Evolutionary conservation across 2,113 vertebrate species (phyloP).

Genomic region (Trichomycterus rosablanca): DNA sequence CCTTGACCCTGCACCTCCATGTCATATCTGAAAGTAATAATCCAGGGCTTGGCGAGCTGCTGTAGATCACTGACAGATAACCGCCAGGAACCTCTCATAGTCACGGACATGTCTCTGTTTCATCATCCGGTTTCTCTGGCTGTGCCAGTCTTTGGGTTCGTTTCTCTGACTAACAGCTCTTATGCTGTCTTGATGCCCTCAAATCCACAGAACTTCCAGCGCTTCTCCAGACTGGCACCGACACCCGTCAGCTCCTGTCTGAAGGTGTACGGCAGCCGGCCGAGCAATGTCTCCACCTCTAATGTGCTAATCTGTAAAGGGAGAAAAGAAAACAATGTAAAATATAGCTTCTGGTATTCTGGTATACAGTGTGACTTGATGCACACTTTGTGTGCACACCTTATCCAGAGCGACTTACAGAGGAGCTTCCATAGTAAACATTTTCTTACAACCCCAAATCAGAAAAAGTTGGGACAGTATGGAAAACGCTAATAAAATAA

Average conservation of each 20-base stretch:
- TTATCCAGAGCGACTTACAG: no score
- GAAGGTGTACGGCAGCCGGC: conserved; percentile 86
- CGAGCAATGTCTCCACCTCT: conserved; percentile 86
- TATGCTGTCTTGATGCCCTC: conserved; percentile 86
- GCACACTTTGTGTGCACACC: no score
- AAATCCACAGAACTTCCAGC: conserved; percentile 96
- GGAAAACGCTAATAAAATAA: no score
- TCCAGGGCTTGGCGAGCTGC: background rate
- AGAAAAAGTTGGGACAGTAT: no score
- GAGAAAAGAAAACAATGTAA: no score
- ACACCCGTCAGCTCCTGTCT: conserved; percentile 89
- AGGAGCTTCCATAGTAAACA: no score
- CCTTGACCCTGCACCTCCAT: conserved; percentile 7
- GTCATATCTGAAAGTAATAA: background rate
- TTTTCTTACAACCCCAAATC: no score
- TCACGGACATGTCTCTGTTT: conserved; percentile 3
- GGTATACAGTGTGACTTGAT: no score
- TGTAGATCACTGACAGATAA: conserved; percentile 5
- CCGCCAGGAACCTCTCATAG: background rate
- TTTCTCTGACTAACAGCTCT: conserved; percentile 22
- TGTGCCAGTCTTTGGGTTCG: background rate
- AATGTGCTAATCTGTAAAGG: conserved; percentile 77
- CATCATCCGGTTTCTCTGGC: background rate
- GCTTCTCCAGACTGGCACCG: conserved; percentile 92
- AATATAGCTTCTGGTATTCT: no score